Evolutionary conservation across 2,113 vertebrate species (phyloP), one percentile per base, ranked within the genome.

Genomic region (Odontophorus gujanensis): DNA sequence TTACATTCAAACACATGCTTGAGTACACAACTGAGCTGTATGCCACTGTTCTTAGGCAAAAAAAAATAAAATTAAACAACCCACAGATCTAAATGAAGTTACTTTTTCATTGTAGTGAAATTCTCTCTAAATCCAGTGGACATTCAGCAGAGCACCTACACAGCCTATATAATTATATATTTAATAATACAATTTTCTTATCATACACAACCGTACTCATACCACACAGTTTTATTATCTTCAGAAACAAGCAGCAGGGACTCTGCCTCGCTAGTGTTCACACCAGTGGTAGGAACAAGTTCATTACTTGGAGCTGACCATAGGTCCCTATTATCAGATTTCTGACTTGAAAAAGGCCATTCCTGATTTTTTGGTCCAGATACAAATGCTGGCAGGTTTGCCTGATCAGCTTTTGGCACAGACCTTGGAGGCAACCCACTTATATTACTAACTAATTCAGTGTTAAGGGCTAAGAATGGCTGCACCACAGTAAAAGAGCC

Each of bases 171-270:
- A 80, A 50, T 67, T 38, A 58, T 32, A 77, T 75, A n/a, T 77
- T 87, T 69, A 90, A 40, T 14, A 77, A 22, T 53, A 72, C 79
- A 63, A 3, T 51, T 38, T 88, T 71, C 68, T 95, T 63, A 87
- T 99, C 97, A 99, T 58, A 99, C 98, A 96, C 99, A 99, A 92
- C 99, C 99, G 87, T 99, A 99, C 96, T 99, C 99, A 48, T 99
- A 99, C 99, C 99, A 99, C 96, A 99, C 95, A 62, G 99, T 99
- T 79, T 99, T 98, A 82, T 97, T 98, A 91, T 99, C 99, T 96
- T 99, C 99, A 80, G 98, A 97, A 95, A 97, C 98, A 93, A 98
- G 95, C 20, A 98, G 87, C 2, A 94, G 93, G 36, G 97, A 71
- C 71, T 98, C 97, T 43, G 98, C 97, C 30, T 98, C 96, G 68